Evolutionary conservation across 1,140 invertebrate genomes (phyloP).

Genomic region (Helicoverpa armigera): DNA sequence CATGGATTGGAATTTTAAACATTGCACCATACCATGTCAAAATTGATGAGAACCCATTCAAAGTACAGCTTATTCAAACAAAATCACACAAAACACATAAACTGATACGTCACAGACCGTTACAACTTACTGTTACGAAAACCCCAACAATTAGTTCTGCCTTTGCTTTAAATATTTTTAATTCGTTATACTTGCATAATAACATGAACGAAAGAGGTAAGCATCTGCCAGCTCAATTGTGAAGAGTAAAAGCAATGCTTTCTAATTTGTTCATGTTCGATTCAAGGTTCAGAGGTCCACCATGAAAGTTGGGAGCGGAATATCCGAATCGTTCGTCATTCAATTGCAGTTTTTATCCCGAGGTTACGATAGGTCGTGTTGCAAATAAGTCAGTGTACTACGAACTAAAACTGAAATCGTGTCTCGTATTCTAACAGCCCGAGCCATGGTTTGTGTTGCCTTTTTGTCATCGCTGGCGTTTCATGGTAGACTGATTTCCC

Average conservation of each 20-base stretch:
- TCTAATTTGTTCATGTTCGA: slow-evolving; percentile 45
- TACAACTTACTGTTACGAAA: slow-evolving; percentile 49
- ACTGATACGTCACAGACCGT: slow-evolving; percentile 42
- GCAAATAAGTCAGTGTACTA: slow-evolving; percentile 34
- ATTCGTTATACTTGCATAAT: slow-evolving; percentile 48
- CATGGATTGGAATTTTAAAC: too few species aligned
- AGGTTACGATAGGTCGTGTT: slow-evolving; percentile 35
- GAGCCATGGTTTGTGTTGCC: slow-evolving; percentile 5
- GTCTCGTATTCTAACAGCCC: neutral
- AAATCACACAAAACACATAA: slow-evolving; percentile 24
- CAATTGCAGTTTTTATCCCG: slow-evolving; percentile 20
- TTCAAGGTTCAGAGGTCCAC: slow-evolving; percentile 35
- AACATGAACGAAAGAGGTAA: slow-evolving; percentile 40
- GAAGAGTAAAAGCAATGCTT: slow-evolving; percentile 43
- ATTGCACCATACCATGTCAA: neutral
- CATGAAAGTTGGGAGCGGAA: slow-evolving; percentile 21
- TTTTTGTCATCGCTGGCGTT: slow-evolving; percentile 32
- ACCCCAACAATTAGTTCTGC: slow-evolving; percentile 51
- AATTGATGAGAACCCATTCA: neutral
- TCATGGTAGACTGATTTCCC: slow-evolving; percentile 49
- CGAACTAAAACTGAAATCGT: slow-evolving; percentile 25
- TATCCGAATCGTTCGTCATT: slow-evolving; percentile 12
- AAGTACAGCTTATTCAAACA: slow-evolving; percentile 19
- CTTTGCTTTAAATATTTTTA: slow-evolving; percentile 47
- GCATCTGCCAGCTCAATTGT: slow-evolving; percentile 38